Percentiles rank a stretch among this genome's conserved stretches.
Conservation (phyloP, 2,888 invertebrate species). For the Drosophila bunnanda region DNA sequence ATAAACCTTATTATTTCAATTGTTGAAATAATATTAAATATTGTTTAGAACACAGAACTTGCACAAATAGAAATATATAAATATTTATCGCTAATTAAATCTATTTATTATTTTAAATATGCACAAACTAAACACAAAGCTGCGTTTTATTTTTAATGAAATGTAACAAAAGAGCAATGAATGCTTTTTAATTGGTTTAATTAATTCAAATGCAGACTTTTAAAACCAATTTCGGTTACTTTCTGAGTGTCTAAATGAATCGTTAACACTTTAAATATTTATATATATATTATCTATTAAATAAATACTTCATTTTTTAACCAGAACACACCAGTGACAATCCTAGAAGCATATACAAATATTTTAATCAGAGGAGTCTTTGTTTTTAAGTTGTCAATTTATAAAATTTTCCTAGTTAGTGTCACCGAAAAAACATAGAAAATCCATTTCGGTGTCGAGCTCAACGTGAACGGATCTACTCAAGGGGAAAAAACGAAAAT, state of each 20-base stretch:
- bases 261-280: neutral
- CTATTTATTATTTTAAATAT: slow-evolving; percentile 3
- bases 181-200: neutral
- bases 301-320: neutral
- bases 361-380: neutral
- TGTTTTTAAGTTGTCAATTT: neutral
- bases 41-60: neutral
- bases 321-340: neutral
- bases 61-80: neutral
- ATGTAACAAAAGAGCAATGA: neutral
- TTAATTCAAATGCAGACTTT: neutral
- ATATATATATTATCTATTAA: neutral
- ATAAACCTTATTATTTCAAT: too few relatives aligned
- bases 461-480: neutral
- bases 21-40: too few relatives aligned
- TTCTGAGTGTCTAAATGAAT: neutral
- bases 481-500: neutral
- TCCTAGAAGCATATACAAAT: neutral
- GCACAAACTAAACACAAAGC: slow-evolving; percentile 1
- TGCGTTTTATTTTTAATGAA: neutral
- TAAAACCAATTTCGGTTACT: neutral
- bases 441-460: neutral
- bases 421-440: neutral
- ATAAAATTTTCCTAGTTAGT: neutral
- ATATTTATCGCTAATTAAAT: slow-evolving; percentile 10